Evolutionary conservation across 2,113 vertebrate genomes (phyloP), one percentile per base, ranked within the genome.

Genomic region (Rhinolophus sinicus): DNA sequence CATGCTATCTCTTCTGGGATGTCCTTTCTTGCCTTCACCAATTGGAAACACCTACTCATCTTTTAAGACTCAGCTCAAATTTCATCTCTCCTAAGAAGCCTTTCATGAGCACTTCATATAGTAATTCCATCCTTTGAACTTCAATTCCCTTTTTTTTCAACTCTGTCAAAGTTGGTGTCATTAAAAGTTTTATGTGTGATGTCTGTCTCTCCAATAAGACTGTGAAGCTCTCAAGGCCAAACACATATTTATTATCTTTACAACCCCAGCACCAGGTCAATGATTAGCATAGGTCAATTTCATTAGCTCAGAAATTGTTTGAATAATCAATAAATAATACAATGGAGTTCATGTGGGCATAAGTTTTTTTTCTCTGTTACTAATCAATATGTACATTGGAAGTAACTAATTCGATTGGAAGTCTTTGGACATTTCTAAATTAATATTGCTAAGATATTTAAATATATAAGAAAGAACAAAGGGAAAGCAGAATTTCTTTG

Each of bases 221-320:
- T 56, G 3, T 12, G 22, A 69, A 15, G 9, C 50, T 28, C 72
- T 73, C 11, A 33, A 38, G 44, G 13, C 65, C 33, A 52, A 65
- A 93, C 64, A 38, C 1, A 38, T 28, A 58, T 80, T 77, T 83
- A 38, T 76, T 56, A 30, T 44, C 47, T 54, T 81, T n/a, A 65
- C 21, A 90, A 30, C 65, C 28, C 14, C n/a, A 76, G 24, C 19
- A 70, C 3, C 26, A 58, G 19, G 13, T 26, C 47, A 95, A 40
- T 35, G 28, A 80, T 30, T 58, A 33, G 8, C 7, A 44, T 15
- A 88, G 28, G 6, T 44, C 40, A 44, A 44, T 44, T 44, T 54
- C 69, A 54, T 78, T 93, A 94, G 30, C 28, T 44, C 47, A 89
- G 67, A 92, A 88, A 88, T 52, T n/a, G 1, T 95, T 94, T 97